Evolutionary conservation across 2,797 vertebrate genomes (phyloP).

Genomic region (Heteromormyrus szaboi): DNA sequence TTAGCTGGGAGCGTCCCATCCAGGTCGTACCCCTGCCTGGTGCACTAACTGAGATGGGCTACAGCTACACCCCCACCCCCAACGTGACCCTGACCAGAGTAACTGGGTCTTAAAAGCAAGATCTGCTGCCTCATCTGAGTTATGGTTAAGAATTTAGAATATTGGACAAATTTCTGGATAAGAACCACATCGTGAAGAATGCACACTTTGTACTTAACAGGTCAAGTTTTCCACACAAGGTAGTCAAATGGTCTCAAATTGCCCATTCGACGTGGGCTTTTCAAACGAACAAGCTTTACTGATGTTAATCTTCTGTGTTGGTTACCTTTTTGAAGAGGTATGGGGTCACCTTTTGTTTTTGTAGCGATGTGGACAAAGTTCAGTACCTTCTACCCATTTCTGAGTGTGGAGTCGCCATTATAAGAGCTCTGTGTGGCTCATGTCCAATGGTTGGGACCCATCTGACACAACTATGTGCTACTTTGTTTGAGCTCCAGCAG

Average conservation of each 20-base stretch:
- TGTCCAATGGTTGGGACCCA: not conserved
- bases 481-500: conserved; percentile 1
- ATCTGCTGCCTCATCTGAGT: not conserved
- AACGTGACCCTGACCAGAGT: not conserved
- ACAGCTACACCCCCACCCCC: not conserved
- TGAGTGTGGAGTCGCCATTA: not conserved
- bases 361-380: not conserved
- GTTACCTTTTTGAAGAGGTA: not conserved
- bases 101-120: not conserved
- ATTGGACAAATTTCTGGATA: not conserved
- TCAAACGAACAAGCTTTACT: not conserved
- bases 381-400: not conserved
- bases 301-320: not conserved
- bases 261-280: not conserved
- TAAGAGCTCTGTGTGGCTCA: not conserved
- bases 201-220: not conserved
- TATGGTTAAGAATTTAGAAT: not conserved
- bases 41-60: not conserved
- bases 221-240: not conserved
- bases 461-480: not conserved
- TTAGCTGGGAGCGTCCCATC: not conserved
- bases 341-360: not conserved
- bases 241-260: not conserved
- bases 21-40: not conserved
- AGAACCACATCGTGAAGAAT: not conserved